Conservation (phyloP, 1,140 invertebrate species). For the Drosophila kurseongensis region DNA sequence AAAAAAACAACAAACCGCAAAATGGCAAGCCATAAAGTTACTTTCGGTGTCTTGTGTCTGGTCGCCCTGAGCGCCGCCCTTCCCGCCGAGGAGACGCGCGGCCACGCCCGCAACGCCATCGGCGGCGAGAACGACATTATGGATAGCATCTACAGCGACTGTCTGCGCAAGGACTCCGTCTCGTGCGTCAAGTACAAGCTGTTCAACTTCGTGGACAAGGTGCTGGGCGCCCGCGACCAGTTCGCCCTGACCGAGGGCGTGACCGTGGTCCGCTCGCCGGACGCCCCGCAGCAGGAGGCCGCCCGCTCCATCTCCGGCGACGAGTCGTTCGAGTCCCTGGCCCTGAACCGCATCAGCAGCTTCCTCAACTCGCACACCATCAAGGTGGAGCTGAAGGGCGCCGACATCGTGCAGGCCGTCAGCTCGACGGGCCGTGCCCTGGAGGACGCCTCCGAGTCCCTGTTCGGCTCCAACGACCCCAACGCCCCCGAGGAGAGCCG, state of each 20-base stretch:
- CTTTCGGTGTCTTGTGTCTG: constrained; percentile 85
- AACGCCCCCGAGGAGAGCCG: constrained; percentile 87
- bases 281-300: constrained; percentile 87
- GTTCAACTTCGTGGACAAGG: constrained; percentile 92
- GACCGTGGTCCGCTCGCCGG: constrained; percentile 90
- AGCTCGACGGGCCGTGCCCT: constrained; percentile 91
- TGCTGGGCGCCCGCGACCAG: constrained; percentile 90
- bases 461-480: constrained; percentile 86
- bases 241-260: constrained; percentile 92
- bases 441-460: constrained; percentile 89
- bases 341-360: constrained; percentile 88
- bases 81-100: constrained; percentile 88
- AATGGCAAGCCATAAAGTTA: constrained; percentile 82
- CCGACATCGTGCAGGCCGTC: constrained; percentile 92
- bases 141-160: constrained; percentile 91
- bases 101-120: constrained; percentile 86
- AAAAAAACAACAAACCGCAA: constrained; percentile 41
- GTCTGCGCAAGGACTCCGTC: constrained; percentile 91
- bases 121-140: constrained; percentile 90
- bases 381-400: constrained; percentile 93
- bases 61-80: constrained; percentile 86
- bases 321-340: constrained; percentile 88
- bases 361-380: constrained; percentile 92
- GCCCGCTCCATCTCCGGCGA: constrained; percentile 88
- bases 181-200: constrained; percentile 93